Evolutionary conservation across 2,797 vertebrate species (phyloP).

Genomic region (Xerus rutilus): DNA sequence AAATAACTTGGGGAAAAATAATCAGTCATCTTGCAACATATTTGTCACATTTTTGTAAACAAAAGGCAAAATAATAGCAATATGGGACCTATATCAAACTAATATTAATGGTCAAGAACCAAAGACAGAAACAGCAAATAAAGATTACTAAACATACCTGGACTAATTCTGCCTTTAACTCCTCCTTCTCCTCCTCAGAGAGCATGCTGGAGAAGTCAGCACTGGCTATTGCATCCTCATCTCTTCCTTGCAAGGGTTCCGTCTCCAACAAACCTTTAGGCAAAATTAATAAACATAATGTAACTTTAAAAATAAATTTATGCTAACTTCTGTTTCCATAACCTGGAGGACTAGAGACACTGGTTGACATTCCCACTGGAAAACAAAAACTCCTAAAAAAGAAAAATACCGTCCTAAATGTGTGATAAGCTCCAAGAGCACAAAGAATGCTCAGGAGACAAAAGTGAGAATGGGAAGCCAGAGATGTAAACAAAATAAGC

Average conservation of each 20-base stretch:
- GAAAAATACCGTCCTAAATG: neutral
- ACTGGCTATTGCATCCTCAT: slow-evolving; percentile 93
- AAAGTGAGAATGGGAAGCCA: neutral
- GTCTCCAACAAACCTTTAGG: slow-evolving; percentile 94
- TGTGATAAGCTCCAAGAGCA: neutral
- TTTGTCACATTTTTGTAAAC: slow-evolving; percentile 60
- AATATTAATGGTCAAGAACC: slow-evolving; percentile 25
- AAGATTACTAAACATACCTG: slow-evolving; percentile 90
- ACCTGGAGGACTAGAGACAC: neutral
- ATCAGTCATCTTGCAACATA: slow-evolving; percentile 33
- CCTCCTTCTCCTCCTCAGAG: slow-evolving; percentile 96
- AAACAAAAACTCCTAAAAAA: neutral
- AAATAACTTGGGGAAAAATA: slow-evolving; percentile 36
- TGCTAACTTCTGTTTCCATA: neutral
- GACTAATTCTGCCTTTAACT: slow-evolving; percentile 92
- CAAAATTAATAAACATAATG: slow-evolving; percentile 72
- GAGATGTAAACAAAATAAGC: neutral
- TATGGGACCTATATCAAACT: neutral
- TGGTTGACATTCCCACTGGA: neutral
- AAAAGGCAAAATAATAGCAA: slow-evolving; percentile 6
- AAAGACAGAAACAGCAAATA: slow-evolving; percentile 19
- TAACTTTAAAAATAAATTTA: slow-evolving; percentile 55
- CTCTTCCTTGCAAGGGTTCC: slow-evolving; percentile 92
- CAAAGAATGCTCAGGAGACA: neutral
- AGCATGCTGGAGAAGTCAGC: slow-evolving; percentile 91